Evolutionary conservation across 2,113 vertebrate species (phyloP).

Genomic region (Etia nguti): DNA sequence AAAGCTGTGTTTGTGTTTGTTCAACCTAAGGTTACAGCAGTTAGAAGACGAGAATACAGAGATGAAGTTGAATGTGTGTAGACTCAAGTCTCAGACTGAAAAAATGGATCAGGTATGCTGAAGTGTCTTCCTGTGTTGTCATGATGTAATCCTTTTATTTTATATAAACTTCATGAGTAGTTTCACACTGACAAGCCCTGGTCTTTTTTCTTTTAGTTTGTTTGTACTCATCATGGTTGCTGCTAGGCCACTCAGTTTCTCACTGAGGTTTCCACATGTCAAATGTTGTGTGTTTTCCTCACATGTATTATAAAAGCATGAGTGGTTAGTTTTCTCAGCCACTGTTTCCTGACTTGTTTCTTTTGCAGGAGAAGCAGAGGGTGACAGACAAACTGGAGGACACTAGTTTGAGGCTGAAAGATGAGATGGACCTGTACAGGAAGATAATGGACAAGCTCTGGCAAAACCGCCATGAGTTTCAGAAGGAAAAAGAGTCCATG

Average conservation of each 20-base stretch:
- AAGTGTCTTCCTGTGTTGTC: neutral
- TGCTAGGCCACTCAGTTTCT: neutral
- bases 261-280: neutral
- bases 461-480: conserved; percentile 89
- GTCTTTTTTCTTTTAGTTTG: neutral
- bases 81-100: conserved; percentile 87
- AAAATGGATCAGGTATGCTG: conserved; percentile 86
- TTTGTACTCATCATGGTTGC: neutral
- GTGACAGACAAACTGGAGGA: conserved; percentile 94
- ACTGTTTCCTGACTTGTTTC: neutral
- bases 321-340: neutral
- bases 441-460: conserved; percentile 95
- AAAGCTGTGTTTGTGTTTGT: neutral
- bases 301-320: fast-evolving
- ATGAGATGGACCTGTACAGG: conserved; percentile 95
- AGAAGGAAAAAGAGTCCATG: conserved; percentile 92
- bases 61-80: conserved; percentile 77
- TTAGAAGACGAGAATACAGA: conserved; percentile 87
- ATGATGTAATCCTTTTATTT: neutral
- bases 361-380: conserved; percentile 85
- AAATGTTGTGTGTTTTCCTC: neutral
- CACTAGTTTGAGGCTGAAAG: conserved; percentile 88
- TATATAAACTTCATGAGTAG: neutral
- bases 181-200: neutral
- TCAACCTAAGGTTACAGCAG: conserved; percentile 76